Conservation (phyloP, 2,113 vertebrate species). For the Syngnathus typhle region DNA sequence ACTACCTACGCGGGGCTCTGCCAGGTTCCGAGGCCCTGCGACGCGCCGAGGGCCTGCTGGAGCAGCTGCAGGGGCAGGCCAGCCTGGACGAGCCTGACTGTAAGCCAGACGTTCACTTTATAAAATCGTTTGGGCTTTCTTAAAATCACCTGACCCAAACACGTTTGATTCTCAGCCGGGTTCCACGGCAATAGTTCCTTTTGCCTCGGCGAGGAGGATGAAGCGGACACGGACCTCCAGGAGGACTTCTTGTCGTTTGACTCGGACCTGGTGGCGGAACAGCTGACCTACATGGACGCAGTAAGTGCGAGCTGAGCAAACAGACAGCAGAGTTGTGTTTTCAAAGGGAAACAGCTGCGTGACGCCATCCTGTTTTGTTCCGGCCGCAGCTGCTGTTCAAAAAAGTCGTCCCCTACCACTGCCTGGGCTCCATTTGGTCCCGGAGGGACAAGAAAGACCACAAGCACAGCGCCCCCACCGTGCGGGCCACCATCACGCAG, state of each 20-base stretch:
- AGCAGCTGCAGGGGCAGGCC: slow-evolving; percentile 79
- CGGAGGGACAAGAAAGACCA: slow-evolving; percentile 86
- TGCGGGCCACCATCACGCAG: slow-evolving; percentile 90
- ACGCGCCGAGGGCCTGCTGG: slow-evolving; percentile 79
- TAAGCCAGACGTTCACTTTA: slow-evolving; percentile 22
- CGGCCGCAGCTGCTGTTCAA: slow-evolving; percentile 82
- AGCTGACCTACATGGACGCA: slow-evolving; percentile 94
- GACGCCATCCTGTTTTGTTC: slow-evolving; percentile 6
- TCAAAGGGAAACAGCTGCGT: slow-evolving; percentile 6
- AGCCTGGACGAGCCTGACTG: slow-evolving; percentile 73
- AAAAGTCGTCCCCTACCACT: slow-evolving; percentile 90
- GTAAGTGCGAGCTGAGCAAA: slow-evolving; percentile 59
- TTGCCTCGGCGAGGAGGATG: slow-evolving; percentile 77
- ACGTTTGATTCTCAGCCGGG: slow-evolving; percentile 62
- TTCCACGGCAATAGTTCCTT: slow-evolving; percentile 66
- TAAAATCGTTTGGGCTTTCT: no score
- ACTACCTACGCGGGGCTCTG: slow-evolving; percentile 76
- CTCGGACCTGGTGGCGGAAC: slow-evolving; percentile 84
- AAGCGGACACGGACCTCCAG: slow-evolving; percentile 68
- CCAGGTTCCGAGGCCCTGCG: slow-evolving; percentile 80
- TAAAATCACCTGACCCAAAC: no score
- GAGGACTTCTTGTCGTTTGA: slow-evolving; percentile 83
- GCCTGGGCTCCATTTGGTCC: slow-evolving; percentile 91
- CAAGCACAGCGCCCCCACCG: slow-evolving; percentile 81
- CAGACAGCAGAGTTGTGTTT: background rate